A percentile compares a stretch with the other conserved stretches of the same genome.
phyloP scores from a whole-genome alignment of 1,140 invertebrate species.

The Subanguina moxae region DNA sequence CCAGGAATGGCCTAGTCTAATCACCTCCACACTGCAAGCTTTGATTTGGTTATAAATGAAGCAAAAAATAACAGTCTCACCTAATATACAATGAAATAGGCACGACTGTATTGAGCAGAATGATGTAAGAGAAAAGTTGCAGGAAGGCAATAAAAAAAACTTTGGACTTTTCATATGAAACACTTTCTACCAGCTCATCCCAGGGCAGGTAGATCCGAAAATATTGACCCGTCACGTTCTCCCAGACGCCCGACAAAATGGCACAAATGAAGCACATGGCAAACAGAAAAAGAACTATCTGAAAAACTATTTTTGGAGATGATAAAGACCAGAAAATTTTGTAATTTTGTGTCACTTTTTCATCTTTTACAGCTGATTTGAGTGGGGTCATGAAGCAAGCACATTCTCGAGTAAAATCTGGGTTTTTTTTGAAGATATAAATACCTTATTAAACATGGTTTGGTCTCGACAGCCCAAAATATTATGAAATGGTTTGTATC shows the following conservation, averaged over 20 bases:
- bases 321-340: no score
- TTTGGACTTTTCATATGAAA: slow-evolving; percentile 28
- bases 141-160: slow-evolving; percentile 81
- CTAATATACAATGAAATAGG: slow-evolving; percentile 98
- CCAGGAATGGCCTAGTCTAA: slow-evolving; percentile 90
- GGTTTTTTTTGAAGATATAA: no score
- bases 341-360: no score
- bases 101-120: slow-evolving; percentile 98
- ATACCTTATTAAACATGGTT: no score
- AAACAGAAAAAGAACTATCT: slow-evolving; percentile 97
- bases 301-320: slow-evolving; percentile 59
- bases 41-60: neutral
- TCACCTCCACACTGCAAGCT: slow-evolving; percentile 76
- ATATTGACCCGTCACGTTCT: slow-evolving; percentile 70
- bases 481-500: no score
- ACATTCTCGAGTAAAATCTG: no score
- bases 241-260: slow-evolving; percentile 88
- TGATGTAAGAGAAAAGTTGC: slow-evolving; percentile 98
- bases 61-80: slow-evolving; percentile 62
- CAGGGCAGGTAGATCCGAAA: slow-evolving; percentile 90
- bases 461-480: no score
- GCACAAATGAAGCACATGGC: slow-evolving; percentile 96
- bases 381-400: no score
- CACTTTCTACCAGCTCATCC: slow-evolving; percentile 78
- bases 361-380: no score